Conservation (phyloP, 2,113 vertebrate genomes). For the Gnathonemus echidnorhynchus region DNA sequence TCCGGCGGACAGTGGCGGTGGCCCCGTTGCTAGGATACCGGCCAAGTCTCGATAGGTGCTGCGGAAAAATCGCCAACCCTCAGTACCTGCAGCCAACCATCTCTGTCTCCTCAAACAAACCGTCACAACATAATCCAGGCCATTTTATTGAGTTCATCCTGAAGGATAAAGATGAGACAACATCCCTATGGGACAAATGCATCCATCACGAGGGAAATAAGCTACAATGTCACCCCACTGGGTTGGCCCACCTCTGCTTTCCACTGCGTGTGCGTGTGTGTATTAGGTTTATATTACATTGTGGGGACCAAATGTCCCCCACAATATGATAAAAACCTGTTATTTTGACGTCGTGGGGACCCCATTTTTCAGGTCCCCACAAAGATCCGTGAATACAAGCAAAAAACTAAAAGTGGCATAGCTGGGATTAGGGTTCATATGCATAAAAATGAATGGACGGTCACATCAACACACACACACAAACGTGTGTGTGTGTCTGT, state of each 20-base stretch:
- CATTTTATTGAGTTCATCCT: not conserved
- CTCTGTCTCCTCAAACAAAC: not conserved
- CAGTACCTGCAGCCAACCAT: conserved; percentile 30
- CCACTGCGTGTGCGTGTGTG: not conserved
- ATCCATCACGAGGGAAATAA: not conserved
- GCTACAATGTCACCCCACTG: not conserved
- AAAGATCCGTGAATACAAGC: not conserved
- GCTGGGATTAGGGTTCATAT: too few species aligned
- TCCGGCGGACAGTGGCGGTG: conserved; percentile 32
- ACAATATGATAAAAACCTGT: not conserved
- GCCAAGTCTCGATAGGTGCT: conserved; percentile 33
- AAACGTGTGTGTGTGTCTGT: not conserved
- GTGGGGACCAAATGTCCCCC: not conserved
- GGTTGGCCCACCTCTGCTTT: not conserved
- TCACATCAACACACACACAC: too few species aligned
- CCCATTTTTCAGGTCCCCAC: too few species aligned
- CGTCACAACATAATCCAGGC: not conserved
- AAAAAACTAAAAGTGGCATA: too few species aligned
- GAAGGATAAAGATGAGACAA: not conserved
- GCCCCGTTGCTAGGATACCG: conserved; percentile 45
- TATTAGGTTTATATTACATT: not conserved
- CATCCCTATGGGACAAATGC: not conserved
- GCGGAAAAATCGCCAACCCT: conserved; percentile 29
- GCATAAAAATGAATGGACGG: too few species aligned
- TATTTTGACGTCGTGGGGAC: too few species aligned